phyloP scores from a whole-genome alignment of 2,888 invertebrate species.

The Polyommatus iphigenia region DNA sequence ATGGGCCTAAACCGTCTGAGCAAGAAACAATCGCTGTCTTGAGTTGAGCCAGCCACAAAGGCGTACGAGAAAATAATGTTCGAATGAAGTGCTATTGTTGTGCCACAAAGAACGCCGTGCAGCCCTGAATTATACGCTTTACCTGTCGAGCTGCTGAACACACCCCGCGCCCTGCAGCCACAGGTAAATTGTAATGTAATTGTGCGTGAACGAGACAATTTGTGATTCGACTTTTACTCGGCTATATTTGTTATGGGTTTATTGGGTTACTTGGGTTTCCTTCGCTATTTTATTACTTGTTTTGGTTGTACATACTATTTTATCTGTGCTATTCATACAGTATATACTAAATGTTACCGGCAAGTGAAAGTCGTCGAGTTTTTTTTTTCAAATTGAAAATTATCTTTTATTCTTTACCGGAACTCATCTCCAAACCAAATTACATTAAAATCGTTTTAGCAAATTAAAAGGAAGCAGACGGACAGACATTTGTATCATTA shows the following conservation, averaged over 20 bases:
- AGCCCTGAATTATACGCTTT: constrained; percentile 20
- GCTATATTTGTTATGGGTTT: neutral
- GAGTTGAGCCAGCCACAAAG: constrained; percentile 35
- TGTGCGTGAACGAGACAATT: constrained; percentile 19
- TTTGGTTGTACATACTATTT: neutral
- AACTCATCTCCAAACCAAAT: no score
- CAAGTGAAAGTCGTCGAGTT: no score
- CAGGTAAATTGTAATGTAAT: constrained; percentile 10
- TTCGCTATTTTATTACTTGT: neutral
- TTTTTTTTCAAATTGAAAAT: no score
- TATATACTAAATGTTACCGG: no score
- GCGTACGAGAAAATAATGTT: constrained; percentile 40
- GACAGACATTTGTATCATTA: neutral
- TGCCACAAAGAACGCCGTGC: constrained; percentile 40
- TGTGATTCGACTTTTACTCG: neutral
- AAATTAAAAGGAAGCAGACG: neutral
- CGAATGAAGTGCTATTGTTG: constrained; percentile 40
- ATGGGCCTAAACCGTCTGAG: constrained; percentile 19
- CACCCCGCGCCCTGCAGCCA: neutral
- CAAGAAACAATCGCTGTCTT: constrained; percentile 38
- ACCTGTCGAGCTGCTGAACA: neutral
- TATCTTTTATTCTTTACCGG: no score
- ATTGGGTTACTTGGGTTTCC: neutral
- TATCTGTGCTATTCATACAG: no score
- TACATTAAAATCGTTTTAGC: neutral